phyloP scores from a whole-genome alignment of 2,113 vertebrate species.

The Paramisgurnus dabryanus region DNA sequence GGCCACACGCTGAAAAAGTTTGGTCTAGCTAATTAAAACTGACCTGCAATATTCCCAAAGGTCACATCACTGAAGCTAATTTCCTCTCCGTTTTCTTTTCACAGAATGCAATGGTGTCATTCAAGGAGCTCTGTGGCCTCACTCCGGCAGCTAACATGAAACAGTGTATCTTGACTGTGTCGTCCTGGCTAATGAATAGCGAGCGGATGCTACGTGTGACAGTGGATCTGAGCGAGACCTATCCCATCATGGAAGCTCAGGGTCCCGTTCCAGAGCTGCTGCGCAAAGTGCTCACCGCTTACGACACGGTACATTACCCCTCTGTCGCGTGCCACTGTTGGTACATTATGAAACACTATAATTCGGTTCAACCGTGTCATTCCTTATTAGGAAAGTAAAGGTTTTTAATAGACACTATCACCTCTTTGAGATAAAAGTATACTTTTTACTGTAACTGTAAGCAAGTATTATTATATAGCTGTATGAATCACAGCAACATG shows the following conservation, averaged over 20 bases:
- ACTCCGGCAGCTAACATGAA: conserved; percentile 92
- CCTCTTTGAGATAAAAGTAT: too few species aligned
- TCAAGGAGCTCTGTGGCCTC: conserved; percentile 90
- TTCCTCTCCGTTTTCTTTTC: conserved; percentile 7
- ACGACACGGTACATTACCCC: conserved; percentile 79
- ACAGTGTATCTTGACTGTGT: conserved; percentile 89
- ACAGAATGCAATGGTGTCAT: conserved; percentile 91
- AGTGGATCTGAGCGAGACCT: conserved; percentile 84
- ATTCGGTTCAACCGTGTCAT: too few species aligned
- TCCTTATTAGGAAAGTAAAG: too few species aligned
- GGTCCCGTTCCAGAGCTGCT: conserved; percentile 86
- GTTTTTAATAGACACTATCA: too few species aligned
- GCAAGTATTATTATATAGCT: too few species aligned
- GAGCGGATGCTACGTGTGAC: conserved; percentile 79
- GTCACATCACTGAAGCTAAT: background rate
- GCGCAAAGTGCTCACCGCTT: conserved; percentile 87
- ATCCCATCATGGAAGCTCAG: conserved; percentile 88
- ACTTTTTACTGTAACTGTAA: too few species aligned
- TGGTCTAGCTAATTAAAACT: background rate
- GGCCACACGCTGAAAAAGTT: background rate
- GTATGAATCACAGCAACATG: background rate
- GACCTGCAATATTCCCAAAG: background rate
- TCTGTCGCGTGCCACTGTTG: background rate
- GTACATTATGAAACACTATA: too few species aligned
- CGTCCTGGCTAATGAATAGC: conserved; percentile 86